These are phyloP conservation scores for Corydoras maculifer DNA, from an alignment of 2,113 vertebrate genomes.

Conservation along the genomic window DNA sequence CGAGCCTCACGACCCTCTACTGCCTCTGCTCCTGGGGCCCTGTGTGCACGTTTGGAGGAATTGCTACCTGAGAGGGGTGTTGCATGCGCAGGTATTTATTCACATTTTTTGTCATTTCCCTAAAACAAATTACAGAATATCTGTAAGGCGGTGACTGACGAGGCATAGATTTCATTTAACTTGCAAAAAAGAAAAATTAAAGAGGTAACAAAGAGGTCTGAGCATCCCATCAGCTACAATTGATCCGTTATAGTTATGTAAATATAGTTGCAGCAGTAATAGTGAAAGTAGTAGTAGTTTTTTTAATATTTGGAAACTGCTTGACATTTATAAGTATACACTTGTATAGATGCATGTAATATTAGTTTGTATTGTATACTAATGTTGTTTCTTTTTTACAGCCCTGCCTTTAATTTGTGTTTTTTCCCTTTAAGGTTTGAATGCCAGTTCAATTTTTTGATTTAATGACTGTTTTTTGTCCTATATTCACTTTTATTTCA, in stretches of 20 bases:
- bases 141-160: not conserved
- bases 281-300: not conserved
- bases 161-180: not conserved
- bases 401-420: no score
- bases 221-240: no score
- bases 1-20: slow-evolving; percentile 61
- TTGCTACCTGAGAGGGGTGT: slow-evolving; percentile 82
- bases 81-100: slow-evolving; percentile 72
- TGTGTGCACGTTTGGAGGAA: slow-evolving; percentile 78
- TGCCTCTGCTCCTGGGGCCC: slow-evolving; percentile 75
- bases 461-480: no score
- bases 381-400: no score
- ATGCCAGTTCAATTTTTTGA: no score
- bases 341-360: no score
- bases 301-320: not conserved
- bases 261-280: not conserved
- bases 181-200: not conserved
- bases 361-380: not conserved
- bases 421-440: no score
- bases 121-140: not conserved
- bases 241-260: no score
- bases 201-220: no score
- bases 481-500: no score
- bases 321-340: no score
- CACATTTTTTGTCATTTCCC: not conserved